These are phyloP conservation scores for Strigamia crassipes DNA, from an alignment of 2,888 invertebrate genomes.

Conservation along the genomic window DNA sequence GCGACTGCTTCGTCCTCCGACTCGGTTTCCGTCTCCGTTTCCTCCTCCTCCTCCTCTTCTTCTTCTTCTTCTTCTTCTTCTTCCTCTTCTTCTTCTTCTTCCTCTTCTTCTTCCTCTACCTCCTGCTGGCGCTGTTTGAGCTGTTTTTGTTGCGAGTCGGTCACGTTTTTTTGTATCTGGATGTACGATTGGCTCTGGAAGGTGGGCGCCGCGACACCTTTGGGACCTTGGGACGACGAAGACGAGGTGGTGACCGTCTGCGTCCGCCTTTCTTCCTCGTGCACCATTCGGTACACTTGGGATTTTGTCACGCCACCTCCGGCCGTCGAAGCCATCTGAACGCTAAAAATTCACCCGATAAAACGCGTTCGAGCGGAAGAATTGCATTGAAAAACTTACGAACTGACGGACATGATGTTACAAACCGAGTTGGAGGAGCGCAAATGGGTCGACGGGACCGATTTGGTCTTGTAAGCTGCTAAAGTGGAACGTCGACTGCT, in stretches of 20 bases:
- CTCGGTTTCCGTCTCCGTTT: conserved; percentile 26
- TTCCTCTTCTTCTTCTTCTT: neutral
- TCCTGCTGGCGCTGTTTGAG: no score
- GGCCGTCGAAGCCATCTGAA: neutral
- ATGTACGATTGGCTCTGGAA: conserved; percentile 48
- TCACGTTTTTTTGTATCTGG: conserved; percentile 41
- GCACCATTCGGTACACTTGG: conserved; percentile 49
- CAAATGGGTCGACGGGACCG: neutral
- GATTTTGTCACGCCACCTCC: conserved; percentile 42
- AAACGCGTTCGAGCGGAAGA: neutral
- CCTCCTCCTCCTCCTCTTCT: conserved; percentile 1
- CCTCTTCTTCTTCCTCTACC: neutral
- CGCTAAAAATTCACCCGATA: neutral
- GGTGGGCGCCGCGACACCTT: neutral
- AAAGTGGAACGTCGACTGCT: neutral
- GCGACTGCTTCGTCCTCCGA: neutral
- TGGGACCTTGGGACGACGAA: neutral
- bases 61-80: neutral
- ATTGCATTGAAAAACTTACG: neutral
- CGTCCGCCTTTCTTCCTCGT: conserved; percentile 46
- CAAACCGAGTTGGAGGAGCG: conserved; percentile 22
- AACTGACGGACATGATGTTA: neutral
- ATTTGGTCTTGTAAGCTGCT: neutral
- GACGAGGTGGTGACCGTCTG: neutral
- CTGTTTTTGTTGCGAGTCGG: conserved; percentile 18